Base-by-base conservation (phyloP, 2,888 invertebrate genomes). In the Agrotis clavis region DNA sequence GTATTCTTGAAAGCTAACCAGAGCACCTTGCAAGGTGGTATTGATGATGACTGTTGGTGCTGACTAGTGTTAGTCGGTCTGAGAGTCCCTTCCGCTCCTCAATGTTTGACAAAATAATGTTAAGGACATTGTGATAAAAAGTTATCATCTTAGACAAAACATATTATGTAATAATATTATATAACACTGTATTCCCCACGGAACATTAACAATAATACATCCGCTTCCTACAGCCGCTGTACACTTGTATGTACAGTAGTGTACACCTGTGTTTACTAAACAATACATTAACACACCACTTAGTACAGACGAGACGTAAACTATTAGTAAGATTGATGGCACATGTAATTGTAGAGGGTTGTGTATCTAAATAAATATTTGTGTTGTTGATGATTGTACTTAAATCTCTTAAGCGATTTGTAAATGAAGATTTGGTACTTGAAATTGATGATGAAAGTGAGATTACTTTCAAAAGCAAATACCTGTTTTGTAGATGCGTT, bases 211-310 rank as follows among this genome's bases (percentile, higher is more conserved):
- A 1, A 25, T 3, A 35, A 11, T 11, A 53, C 53, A 1, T 48
- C 60, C 53, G 63, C 19, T 81, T 67, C 67, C 77, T 70, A 11
- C 21, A n/a, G 11, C 4, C 48, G 47, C 13, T n/a, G n/a, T 54
- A 47, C 71, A 81, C 71, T 74, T 68, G 82, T 9, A 41, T 41
- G 14, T 9, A 41, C 16, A 56, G 21, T 30, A 19, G 18, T 30
- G 19, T 54, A 50, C 76, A 81, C 71, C 75, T 68, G 84, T 81
- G 80, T 86, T 87, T 85, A 53, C 14, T 51, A 71, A 82, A 82
- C 84, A 73, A 87, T 67, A 85, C 87, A 89, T 90, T 90, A 90
- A 86, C 88, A 87, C 90, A 88, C 88, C 88, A 84, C 82, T 79
- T 60, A 71, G 79, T 74, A 69, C 14, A 60, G 50, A 59, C 50